Evolutionary conservation across 2,113 vertebrate genomes (phyloP).

Genomic region (Thermophis baileyi): DNA sequence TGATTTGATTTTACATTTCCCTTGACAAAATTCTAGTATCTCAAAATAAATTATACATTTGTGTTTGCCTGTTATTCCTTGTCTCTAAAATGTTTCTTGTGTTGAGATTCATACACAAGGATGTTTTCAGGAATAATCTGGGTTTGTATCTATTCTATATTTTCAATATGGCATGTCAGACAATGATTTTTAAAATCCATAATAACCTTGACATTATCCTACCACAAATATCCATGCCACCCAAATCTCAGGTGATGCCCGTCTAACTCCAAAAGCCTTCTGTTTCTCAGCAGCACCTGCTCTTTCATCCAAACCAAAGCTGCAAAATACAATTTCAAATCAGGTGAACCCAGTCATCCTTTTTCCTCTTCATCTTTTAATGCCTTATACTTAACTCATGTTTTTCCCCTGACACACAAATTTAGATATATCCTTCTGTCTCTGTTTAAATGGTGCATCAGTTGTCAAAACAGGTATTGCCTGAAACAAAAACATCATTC

Average conservation of each 20-base stretch:
- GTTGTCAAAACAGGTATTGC: neutral
- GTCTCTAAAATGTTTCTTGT: neutral
- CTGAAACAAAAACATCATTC: neutral
- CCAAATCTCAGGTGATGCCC: neutral
- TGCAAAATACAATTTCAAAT: neutral
- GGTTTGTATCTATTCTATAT: neutral
- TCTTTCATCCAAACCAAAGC: neutral
- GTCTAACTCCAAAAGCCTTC: neutral
- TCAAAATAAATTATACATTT: neutral
- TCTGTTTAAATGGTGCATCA: neutral
- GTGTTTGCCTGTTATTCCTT: neutral
- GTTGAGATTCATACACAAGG: neutral
- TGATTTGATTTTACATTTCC: neutral
- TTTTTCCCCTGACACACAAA: neutral
- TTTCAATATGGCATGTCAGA: neutral
- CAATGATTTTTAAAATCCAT: neutral
- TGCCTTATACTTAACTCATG: neutral
- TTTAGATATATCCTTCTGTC: neutral
- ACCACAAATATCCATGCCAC: neutral
- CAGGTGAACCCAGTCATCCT: neutral
- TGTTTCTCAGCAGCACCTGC: neutral
- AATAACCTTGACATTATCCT: neutral
- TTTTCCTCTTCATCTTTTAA: neutral
- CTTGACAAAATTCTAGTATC: neutral
- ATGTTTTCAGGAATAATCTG: neutral